Evolutionary conservation across 2,113 vertebrate genomes (phyloP), one percentile per base, ranked within the genome.

Genomic region (Cyanistes caeruleus): DNA sequence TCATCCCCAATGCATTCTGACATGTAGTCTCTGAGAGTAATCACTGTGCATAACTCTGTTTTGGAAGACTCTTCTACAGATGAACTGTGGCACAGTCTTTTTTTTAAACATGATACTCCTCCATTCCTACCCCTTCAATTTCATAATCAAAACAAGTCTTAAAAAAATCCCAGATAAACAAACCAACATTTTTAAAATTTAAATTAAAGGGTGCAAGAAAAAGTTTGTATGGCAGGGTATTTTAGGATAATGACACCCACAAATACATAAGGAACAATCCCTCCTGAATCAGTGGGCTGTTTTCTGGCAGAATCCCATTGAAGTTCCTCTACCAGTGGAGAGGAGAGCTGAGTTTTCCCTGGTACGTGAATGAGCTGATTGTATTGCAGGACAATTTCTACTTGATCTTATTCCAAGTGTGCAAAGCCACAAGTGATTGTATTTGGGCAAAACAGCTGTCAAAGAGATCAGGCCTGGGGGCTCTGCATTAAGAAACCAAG

Each of bases 151-250:
- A 93, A 63, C 56, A 92, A 81, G 48, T 10, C 48, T 86, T 83
- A 7, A 22, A 56, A 41, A 64, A 53, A 44, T 3, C 3, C 12
- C 23, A 49, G 53, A 60, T 55, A 43, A 31, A 43, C 49, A 44
- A 72, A 58, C 43, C 19, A 65, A 52, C 4, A 21, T 35, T 39
- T 84, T 3, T 0, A 35, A 69, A 86, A 33, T 19, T 84, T 84
- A 46, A 95, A 96, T 94, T 89, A 93, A 64, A 89, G 64, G 17
- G 46, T 77, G 25, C 21, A 84, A 90, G 55, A 81, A 95, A 84
- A 80, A 7, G 37, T 11, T 52, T 73, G 44, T 41, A 81, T 86
- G 27, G 18, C 64, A 52, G 69, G 64, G 46, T 77, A 91, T 84
- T 95, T 95, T 87, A 56, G 52, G 68, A 77, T 46, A 68, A 92